Base-by-base conservation (phyloP, 1,140 invertebrate genomes). In the Uloborus diversus region DNA sequence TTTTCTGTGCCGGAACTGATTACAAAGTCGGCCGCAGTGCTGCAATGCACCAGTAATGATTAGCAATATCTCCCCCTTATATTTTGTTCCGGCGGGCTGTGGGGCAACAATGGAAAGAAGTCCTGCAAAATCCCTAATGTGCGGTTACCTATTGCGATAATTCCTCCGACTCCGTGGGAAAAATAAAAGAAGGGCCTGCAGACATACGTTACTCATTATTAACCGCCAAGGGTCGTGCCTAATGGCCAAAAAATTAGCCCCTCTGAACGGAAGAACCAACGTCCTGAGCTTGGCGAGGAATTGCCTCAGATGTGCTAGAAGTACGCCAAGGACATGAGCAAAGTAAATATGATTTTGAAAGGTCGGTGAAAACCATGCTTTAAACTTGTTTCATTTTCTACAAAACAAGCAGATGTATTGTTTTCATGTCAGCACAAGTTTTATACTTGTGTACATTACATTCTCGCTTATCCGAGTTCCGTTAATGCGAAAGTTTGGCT, bases 241-340 rank as follows among this genome's bases (percentile, higher is more conserved):
- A 69, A 69, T 69, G 49, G 66, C 25, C n/a, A 69, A 69, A 69
- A 69, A 69, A 69, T 69, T 69, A 69, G 64, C 42, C 64, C 64
- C 64, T 42, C 66, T 53, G 25, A 37, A 27, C 27, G 42, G 14
- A 30, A 14, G 37, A 27, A 42, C n/a, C n/a, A n/a, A n/a, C n/a
- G n/a, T n/a, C n/a, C n/a, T n/a, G n/a, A n/a, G n/a, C n/a, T n/a
- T n/a, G n/a, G n/a, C n/a, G n/a, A n/a, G n/a, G n/a, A n/a, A n/a
- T n/a, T n/a, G n/a, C n/a, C n/a, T n/a, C n/a, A n/a, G n/a, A n/a
- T n/a, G n/a, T n/a, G n/a, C n/a, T n/a, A n/a, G n/a, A n/a, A n/a
- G n/a, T n/a, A n/a, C n/a, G n/a, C n/a, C n/a, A n/a, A n/a, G n/a
- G n/a, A n/a, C n/a, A n/a, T n/a, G n/a, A n/a, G n/a, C n/a, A n/a